phyloP scores from a whole-genome alignment of 35 echinoderm and acorn worm species.

The Lytechinus variegatus region DNA sequence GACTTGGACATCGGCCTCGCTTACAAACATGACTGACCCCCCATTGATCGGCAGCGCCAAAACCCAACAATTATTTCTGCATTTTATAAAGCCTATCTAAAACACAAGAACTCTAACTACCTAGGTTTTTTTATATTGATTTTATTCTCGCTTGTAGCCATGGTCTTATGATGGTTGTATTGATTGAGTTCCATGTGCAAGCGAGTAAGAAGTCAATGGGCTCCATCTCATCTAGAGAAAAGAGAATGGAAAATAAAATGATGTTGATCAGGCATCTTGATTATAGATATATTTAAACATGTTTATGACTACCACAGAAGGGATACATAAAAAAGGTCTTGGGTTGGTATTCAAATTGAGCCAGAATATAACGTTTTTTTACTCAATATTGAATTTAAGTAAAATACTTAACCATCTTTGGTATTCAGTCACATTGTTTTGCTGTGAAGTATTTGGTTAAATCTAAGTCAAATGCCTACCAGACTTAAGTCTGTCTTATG shows the following conservation, averaged over 20 bases:
- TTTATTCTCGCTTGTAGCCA: not conserved
- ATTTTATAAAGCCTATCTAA: not conserved
- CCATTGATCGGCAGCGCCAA: not conserved
- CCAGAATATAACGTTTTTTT: too few relatives aligned
- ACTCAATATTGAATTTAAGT: too few relatives aligned
- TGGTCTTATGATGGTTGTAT: not conserved
- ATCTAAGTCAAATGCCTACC: too few relatives aligned
- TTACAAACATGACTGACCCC: not conserved
- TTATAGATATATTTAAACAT: too few relatives aligned
- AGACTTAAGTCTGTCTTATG: too few relatives aligned
- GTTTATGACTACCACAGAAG: too few relatives aligned
- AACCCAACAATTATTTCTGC: not conserved
- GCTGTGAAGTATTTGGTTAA: too few relatives aligned
- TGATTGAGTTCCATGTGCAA: not conserved
- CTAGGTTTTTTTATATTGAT: constrained; percentile 19
- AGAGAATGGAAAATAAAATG: not conserved
- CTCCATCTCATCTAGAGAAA: not conserved
- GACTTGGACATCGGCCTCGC: not conserved
- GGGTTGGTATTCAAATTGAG: too few relatives aligned
- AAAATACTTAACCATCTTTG: too few relatives aligned
- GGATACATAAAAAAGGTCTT: too few relatives aligned
- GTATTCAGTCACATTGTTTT: too few relatives aligned
- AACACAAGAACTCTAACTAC: not conserved
- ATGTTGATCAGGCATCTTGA: too few relatives aligned
- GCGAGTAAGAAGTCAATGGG: not conserved